A percentile compares a stretch with the other conserved stretches of the same genome.
phyloP scores from a whole-genome alignment of 2,113 vertebrate species.

The Leiothrix lutea region DNA sequence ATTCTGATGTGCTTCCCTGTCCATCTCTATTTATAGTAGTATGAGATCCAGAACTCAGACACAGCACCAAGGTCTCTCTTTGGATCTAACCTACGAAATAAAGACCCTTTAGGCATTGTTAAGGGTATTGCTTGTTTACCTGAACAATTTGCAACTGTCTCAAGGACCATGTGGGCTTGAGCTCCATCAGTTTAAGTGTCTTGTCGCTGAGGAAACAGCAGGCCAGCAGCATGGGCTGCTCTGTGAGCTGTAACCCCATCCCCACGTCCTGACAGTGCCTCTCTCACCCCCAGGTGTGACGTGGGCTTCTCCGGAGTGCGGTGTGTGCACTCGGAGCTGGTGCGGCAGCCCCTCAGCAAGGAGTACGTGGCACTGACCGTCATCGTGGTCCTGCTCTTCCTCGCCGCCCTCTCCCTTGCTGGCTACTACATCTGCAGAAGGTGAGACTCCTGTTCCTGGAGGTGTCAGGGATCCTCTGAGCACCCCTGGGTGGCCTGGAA shows the following conservation, averaged over 20 bases:
- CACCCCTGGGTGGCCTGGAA: fast-evolving
- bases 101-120: not conserved
- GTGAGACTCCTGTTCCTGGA: slow-evolving; percentile 11
- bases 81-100: not conserved
- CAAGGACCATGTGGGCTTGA: fast-evolving
- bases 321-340: slow-evolving; percentile 72
- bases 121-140: fast-evolving
- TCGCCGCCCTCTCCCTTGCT: slow-evolving; percentile 5
- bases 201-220: not conserved
- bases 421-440: slow-evolving; percentile 73
- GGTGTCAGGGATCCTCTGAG: not conserved
- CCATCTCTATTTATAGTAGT: not conserved
- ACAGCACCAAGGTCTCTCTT: not conserved
- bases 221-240: not conserved
- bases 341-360: slow-evolving; percentile 71
- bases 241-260: fast-evolving
- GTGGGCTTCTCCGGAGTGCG: slow-evolving; percentile 70
- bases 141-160: not conserved
- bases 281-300: slow-evolving; percentile 57
- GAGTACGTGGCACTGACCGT: slow-evolving; percentile 71
- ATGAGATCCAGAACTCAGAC: not conserved
- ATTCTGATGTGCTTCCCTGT: not conserved
- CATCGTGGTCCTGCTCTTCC: slow-evolving; percentile 58
- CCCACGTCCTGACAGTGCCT: not conserved
- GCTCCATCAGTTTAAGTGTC: not conserved